Evolutionary conservation across 2,113 vertebrate genomes (phyloP).

Genomic region (Rana temporaria): DNA sequence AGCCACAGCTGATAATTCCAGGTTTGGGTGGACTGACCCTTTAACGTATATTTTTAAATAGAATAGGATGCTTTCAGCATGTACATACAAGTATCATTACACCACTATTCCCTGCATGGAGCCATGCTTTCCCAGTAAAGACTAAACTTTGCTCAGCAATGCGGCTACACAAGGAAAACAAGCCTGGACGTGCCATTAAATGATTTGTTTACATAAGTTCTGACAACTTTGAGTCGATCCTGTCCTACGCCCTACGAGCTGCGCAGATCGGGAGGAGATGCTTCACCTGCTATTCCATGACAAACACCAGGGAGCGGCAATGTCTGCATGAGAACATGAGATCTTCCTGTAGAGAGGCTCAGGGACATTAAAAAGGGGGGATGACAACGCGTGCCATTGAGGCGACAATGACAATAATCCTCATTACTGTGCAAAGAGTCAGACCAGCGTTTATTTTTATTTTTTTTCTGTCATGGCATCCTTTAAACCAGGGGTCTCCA

Average conservation of each 20-base stretch:
- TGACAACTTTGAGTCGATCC: constrained; percentile 2
- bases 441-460: too few relatives aligned
- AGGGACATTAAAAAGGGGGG: too few relatives aligned
- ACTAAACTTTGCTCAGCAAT: constrained; percentile 2
- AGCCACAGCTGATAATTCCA: too few relatives aligned
- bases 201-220: constrained; percentile 39
- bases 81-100: constrained; percentile 11
- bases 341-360: too few relatives aligned
- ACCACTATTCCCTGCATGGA: not conserved
- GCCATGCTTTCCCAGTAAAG: not conserved
- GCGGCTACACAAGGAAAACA: constrained; percentile 11
- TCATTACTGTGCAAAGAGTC: too few relatives aligned
- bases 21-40: too few relatives aligned
- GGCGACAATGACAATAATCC: too few relatives aligned
- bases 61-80: not conserved
- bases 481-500: too few relatives aligned
- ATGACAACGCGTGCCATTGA: too few relatives aligned
- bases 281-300: constrained; percentile 20
- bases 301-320: constrained; percentile 38
- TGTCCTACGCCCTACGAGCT: constrained; percentile 26
- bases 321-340: not conserved
- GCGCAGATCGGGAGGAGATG: not conserved
- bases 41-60: too few relatives aligned
- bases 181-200: constrained; percentile 1
- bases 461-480: too few relatives aligned